Conservation (phyloP, 92 coral and sea anemone species). For the Phenganax stokvisi region DNA sequence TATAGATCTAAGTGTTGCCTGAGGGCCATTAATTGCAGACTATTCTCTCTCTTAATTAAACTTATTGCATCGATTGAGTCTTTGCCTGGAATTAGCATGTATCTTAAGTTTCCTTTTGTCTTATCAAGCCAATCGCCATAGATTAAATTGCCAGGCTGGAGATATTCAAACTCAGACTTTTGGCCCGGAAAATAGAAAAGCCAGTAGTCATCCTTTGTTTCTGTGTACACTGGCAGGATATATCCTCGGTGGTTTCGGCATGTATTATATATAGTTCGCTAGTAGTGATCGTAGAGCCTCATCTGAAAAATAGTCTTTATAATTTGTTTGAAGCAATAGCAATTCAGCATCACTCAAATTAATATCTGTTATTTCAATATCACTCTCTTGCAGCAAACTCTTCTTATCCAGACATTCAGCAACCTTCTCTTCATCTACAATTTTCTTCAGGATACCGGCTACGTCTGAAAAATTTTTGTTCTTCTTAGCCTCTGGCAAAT, state of each 20-base stretch:
- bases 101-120: neutral
- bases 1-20: neutral
- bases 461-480: no score
- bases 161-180: neutral
- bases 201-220: neutral
- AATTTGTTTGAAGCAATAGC: neutral
- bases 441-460: neutral
- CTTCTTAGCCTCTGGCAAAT: neutral
- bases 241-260: neutral
- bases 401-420: neutral
- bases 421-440: neutral
- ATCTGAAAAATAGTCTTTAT: neutral
- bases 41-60: neutral
- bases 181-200: neutral
- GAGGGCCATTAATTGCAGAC: neutral
- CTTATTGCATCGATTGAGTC: neutral
- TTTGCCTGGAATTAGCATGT: neutral
- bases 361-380: neutral
- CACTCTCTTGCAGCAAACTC: neutral
- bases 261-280: neutral
- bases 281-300: neutral
- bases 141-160: neutral
- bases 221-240: conserved; percentile 13
- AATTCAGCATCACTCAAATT: neutral
- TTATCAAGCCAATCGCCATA: conserved; percentile 13